These are phyloP conservation scores for Pseudococcus jackbeardsleyi DNA, from an alignment of 2,888 invertebrate species.

Conservation along the genomic window DNA sequence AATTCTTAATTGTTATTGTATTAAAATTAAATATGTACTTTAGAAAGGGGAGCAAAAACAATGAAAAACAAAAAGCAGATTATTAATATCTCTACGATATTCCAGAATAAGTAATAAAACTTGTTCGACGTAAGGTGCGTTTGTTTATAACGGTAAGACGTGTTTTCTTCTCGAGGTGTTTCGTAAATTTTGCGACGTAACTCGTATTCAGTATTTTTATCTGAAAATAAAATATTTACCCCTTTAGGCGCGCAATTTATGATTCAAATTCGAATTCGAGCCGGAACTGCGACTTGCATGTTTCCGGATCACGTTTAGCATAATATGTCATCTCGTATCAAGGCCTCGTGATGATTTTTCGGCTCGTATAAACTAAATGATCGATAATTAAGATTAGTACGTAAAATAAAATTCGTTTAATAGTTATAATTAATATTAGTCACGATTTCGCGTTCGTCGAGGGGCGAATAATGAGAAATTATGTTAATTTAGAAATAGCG, in stretches of 20 bases:
- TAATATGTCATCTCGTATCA: too few species aligned
- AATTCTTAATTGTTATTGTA: background rate
- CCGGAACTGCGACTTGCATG: too few species aligned
- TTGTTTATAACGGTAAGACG: background rate
- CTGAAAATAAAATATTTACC: too few species aligned
- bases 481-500: background rate
- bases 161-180: background rate
- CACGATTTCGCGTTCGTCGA: conserved; percentile 14
- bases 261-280: too few species aligned
- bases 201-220: too few species aligned
- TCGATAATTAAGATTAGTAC: background rate
- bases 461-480: conserved; percentile 4
- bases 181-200: background rate
- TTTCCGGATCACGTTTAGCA: too few species aligned
- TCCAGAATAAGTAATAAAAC: background rate
- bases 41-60: background rate
- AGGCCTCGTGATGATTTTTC: background rate
- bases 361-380: background rate
- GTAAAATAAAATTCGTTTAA: background rate
- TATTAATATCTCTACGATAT: background rate
- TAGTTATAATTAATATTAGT: conserved; percentile 20
- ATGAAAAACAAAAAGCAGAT: background rate
- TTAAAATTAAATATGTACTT: background rate
- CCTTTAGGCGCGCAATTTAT: background rate
- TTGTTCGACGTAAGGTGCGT: background rate